Base-by-base conservation (phyloP, 2,113 vertebrate genomes). In the Glareola pratincola region DNA sequence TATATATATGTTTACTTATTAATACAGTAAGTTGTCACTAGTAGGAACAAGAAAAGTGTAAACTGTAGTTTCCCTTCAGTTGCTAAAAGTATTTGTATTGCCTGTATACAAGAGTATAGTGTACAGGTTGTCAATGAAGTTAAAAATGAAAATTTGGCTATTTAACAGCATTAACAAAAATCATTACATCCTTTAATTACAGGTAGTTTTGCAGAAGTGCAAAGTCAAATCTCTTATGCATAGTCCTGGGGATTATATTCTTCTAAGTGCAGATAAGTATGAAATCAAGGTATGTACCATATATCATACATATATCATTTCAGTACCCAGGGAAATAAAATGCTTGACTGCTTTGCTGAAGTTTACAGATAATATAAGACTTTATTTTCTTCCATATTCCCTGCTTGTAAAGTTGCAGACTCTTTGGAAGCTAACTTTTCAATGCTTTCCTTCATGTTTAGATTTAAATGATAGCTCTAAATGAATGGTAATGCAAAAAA, bases 211-310 rank as follows among this genome's bases (percentile, higher is more conserved):
- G 73, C 99, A 99, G 97, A 99, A 98, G 95, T 99, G 99, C 96
- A 98, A 99, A 97, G 99, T 99, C 85, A 99, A 99, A 90, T 99
- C 99, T 45, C 96, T 99, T 96, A 98, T 99, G 98, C 99, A 99
- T 96, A 99, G 99, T 97, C 99, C 99, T 85, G 99, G 99, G 54
- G 99, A 99, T 97, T 98, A 99, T 67, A 99, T 99, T 96, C 99
- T 99, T 82, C 97, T 99, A 82, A 99, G 99, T 93, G 99, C 99
- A 83, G 99, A 99, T 97, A 99, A 99, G 96, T 99, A 99, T 97
- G 99, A 99, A 97, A 99, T 99, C 92, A 99, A 99, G 99, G 99
- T 99, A 98, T 32, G 97, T 94, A 50, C 39, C 8, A 2, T 76
- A 3, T 72, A 50, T 72, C 41, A 21, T 32, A 10, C 18, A 19